phyloP scores from a whole-genome alignment of 1,140 invertebrate genomes.

The Asbolus verrucosus region DNA sequence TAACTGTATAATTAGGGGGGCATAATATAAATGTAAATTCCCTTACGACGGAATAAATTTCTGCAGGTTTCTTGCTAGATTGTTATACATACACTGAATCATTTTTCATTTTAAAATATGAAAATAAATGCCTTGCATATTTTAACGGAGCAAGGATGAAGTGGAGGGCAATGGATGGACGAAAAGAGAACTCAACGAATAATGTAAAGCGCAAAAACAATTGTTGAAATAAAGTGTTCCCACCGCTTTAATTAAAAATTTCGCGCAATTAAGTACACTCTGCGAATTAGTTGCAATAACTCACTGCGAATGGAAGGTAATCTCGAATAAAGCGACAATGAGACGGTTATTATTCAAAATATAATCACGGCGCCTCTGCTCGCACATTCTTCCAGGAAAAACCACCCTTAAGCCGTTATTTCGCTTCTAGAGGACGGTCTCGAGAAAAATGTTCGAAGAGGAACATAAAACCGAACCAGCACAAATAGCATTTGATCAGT shows the following conservation, averaged over 20 bases:
- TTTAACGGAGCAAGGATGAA: conserved; percentile 16
- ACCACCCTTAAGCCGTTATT: conserved; percentile 4
- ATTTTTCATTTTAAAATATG: conserved; percentile 32
- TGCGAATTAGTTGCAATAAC: conserved; percentile 32
- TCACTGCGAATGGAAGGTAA: background rate
- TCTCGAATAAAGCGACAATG: background rate
- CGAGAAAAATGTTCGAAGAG: conserved; percentile 13
- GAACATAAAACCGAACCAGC: conserved; percentile 20
- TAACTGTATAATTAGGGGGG: too few relatives aligned
- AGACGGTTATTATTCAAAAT: background rate
- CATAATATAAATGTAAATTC: conserved; percentile 17
- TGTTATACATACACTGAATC: background rate
- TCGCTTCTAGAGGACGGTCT: background rate
- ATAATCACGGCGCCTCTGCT: too few relatives aligned
- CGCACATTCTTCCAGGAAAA: too few relatives aligned
- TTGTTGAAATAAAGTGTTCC: conserved; percentile 34
- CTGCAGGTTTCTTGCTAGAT: background rate
- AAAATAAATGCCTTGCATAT: conserved; percentile 39
- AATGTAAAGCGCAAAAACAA: too few relatives aligned
- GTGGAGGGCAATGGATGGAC: conserved; percentile 7
- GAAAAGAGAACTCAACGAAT: too few relatives aligned
- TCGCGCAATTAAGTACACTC: conserved; percentile 28
- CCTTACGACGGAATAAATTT: background rate
- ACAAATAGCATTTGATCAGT: conserved; percentile 44
- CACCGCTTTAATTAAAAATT: conserved; percentile 40